These are phyloP conservation scores for Ips typographus DNA, from an alignment of 1,140 invertebrate species.

Conservation along the genomic window DNA sequence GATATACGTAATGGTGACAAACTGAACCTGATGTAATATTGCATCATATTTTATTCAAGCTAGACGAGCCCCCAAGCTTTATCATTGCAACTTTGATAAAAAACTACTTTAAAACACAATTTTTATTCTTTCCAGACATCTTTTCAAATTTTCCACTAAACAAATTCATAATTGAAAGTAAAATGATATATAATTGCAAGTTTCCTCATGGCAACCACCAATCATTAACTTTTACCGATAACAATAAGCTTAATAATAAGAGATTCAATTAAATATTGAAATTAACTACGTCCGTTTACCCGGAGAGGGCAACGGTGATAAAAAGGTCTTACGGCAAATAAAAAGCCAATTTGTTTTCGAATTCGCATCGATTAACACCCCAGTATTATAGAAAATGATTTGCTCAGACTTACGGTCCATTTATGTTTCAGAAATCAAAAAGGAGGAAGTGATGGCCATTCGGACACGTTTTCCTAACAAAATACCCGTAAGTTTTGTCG, in stretches of 20 bases:
- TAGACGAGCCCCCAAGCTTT: constrained; percentile 9
- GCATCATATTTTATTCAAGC: neutral
- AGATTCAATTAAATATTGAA: neutral
- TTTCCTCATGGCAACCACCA: no score
- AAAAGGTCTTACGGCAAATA: neutral
- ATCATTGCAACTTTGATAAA: neutral
- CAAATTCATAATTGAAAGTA: no score
- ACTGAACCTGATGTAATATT: constrained; percentile 5
- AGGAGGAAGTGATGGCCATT: constrained; percentile 62
- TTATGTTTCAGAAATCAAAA: constrained; percentile 56
- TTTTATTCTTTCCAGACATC: no score
- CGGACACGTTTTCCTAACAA: constrained; percentile 62
- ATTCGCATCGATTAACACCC: neutral
- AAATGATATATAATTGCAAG: no score
- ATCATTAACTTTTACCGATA: neutral
- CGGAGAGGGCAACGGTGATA: constrained; percentile 1
- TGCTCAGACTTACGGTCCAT: constrained; percentile 17
- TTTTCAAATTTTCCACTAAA: no score
- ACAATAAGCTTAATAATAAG: neutral
- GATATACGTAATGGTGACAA: no score
- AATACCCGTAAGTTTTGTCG: constrained; percentile 58
- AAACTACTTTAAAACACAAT: neutral
- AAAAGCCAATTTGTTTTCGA: constrained; percentile 2
- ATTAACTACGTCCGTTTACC: neutral
- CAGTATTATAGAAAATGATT: neutral